Evolutionary conservation across 2,113 vertebrate genomes (phyloP), one percentile per base, ranked within the genome.

Genomic region (Nymphicus hollandicus): DNA sequence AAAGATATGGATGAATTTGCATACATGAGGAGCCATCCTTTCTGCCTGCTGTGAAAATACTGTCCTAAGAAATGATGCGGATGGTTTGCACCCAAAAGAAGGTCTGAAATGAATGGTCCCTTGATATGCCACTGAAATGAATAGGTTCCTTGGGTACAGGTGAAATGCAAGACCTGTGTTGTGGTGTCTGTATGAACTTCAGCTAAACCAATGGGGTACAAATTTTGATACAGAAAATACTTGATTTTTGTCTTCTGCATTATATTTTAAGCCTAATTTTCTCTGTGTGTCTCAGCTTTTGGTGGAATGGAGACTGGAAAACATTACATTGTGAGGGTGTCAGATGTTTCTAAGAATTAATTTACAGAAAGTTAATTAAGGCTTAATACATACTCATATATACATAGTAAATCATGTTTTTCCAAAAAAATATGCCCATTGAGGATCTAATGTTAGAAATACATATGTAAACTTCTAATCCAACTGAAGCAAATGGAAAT

Each of bases 201-300:
- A 5, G 9, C 12, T 29, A 23, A 71, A 7, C 6, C 61, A 46
- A 24, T 0, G 0, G 8, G n/a, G 29, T 66, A 9, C 29, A 78
- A 50, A 6, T 69, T 72, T 76, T 84, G 61, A 50, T 53, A 37
- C 20, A 58, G 22, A 74, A 71, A 22, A 60, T 6, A 55, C 15
- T 47, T 70, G 13, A 52, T 63, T 68, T 73, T 81, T 53, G 9
- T 37, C 9, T 33, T 22, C 60, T 60, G 25, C 11, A 1, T 44
- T 78, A 2, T 27, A 55, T 76, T 85, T 88, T 47, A 64, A 56
- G 12, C 5, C 23, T 68, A 12, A 3, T 27, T 77, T 43, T 81
- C 17, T n/a, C 28, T 17, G 4, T 22, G 2, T n/a, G 1, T 53
- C 5, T 27, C 2, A 10, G 18, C 10, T 61, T 60, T 65, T 43